phyloP scores from a whole-genome alignment of 1,140 invertebrate species.

The Leptestheria dahalacensis region DNA sequence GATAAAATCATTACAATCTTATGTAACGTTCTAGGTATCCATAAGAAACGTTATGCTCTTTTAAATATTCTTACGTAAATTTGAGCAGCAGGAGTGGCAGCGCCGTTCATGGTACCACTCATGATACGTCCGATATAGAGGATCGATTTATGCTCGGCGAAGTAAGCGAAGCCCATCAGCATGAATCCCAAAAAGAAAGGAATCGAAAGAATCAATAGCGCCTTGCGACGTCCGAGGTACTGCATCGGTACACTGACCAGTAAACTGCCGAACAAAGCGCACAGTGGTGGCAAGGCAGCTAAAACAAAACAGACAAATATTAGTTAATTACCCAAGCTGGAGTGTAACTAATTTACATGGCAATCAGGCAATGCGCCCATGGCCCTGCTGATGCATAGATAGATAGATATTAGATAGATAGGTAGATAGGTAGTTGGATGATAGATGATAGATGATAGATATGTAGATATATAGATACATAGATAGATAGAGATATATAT shows the following conservation, averaged over 20 bases:
- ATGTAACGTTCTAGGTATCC: neutral
- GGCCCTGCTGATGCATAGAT: neutral
- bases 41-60: neutral
- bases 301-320: neutral
- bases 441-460: too few relatives aligned
- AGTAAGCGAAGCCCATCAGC: constrained; percentile 25
- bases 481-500: too few relatives aligned
- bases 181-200: constrained; percentile 29
- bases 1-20: neutral
- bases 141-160: constrained; percentile 18
- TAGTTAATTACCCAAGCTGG: neutral
- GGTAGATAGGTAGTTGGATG: too few relatives aligned
- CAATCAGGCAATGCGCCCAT: too few relatives aligned
- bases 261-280: constrained; percentile 11
- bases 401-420: neutral
- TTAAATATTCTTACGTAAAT: constrained; percentile 39
- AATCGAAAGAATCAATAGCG: constrained; percentile 25
- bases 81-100: constrained; percentile 40
- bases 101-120: constrained; percentile 43
- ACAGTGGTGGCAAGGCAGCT: constrained; percentile 12
- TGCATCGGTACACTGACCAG: constrained; percentile 24
- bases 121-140: constrained; percentile 45
- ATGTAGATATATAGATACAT: too few relatives aligned
- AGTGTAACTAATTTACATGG: too few relatives aligned
- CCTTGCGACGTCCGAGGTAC: constrained; percentile 28